Base-by-base conservation (phyloP, 2,113 vertebrate species). In the Tragulus kanchil region DNA sequence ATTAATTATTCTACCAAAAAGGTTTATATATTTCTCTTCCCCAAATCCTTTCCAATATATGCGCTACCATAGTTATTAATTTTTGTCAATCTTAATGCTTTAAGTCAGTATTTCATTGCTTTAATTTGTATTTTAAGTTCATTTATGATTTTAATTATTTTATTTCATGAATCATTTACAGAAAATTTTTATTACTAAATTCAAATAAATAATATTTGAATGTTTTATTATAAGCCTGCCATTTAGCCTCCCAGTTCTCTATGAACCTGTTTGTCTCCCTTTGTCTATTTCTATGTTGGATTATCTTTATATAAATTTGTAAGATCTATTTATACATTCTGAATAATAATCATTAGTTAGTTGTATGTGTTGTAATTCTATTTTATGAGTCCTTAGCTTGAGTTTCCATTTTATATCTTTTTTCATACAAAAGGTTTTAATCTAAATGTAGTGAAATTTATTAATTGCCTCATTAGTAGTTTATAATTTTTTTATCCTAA, bases 131-230 rank as follows among this genome's bases (percentile, higher is more conserved):
- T 62, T 86, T 42, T 96, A 28, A 75, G 7, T 78, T 59, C 50
- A 17, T 75, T 50, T 26, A 75, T 52, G 19, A 45, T 85, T 78
- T 90, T 87, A 93, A 69, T 69, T 85, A 87, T 77, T 95, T 48
- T 12, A 62, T 42, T 89, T 95, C 67, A 23, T 1, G 21, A 73
- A 42, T 67, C 42, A 42, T 9, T 71, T 12, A 42, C 9, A 42
- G 21, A 71, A 71, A 71, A 42, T 42, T 21, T 42, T 42, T 71
- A 42, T 36, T 71, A 23, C 9, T 93, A 14, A 95, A 89, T 69
- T 96, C 48, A 86, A 69, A 9, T 75, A 93, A 92, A 89, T 71
- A 92, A 36, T 13, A 77, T 69, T 82, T 92, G 19, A 83, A 8
- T 84, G 3, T 83, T 10, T 62, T 62, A 52, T 90, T 25, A 73